Evolutionary conservation across 2,888 invertebrate genomes (phyloP).

Genomic region (Cheiracanthium punctorium): DNA sequence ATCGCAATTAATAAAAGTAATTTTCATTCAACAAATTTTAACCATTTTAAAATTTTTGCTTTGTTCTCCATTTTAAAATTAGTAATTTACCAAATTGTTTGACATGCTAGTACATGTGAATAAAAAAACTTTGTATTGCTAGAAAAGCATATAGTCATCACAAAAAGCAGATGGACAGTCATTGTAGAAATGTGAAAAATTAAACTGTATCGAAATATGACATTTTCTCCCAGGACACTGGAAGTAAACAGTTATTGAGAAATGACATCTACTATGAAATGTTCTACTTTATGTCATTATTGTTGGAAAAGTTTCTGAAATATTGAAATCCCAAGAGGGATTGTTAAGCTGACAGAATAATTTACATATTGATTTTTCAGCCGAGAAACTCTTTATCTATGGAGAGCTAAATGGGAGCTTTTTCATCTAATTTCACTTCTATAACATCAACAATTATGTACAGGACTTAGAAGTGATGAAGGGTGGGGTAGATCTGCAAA

Average conservation of each 20-base stretch:
- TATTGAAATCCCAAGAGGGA: background rate
- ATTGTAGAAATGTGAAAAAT: too few relatives aligned
- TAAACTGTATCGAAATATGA: background rate
- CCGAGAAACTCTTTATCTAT: background rate
- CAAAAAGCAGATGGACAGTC: too few relatives aligned
- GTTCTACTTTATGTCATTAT: too few relatives aligned
- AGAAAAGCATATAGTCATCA: too few relatives aligned
- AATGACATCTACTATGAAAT: background rate
- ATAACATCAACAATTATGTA: conserved; percentile 58
- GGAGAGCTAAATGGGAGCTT: conserved; percentile 41
- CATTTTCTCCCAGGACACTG: background rate
- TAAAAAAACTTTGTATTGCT: too few relatives aligned
- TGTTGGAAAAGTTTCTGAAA: background rate
- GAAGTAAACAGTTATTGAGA: background rate
- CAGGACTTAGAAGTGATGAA: conserved; percentile 63
- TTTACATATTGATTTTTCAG: background rate
- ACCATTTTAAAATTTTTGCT: too few relatives aligned
- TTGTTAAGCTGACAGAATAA: background rate
- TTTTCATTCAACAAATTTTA: too few relatives aligned
- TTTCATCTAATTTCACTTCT: conserved; percentile 18
- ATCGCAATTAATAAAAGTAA: too few relatives aligned
- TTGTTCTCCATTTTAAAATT: too few relatives aligned
- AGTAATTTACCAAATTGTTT: too few relatives aligned
- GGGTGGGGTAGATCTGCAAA: conserved; percentile 42
- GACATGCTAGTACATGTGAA: too few relatives aligned